Evolutionary conservation across 2,888 invertebrate species (phyloP).

Genomic region (Polydrusus pterygomalis): DNA sequence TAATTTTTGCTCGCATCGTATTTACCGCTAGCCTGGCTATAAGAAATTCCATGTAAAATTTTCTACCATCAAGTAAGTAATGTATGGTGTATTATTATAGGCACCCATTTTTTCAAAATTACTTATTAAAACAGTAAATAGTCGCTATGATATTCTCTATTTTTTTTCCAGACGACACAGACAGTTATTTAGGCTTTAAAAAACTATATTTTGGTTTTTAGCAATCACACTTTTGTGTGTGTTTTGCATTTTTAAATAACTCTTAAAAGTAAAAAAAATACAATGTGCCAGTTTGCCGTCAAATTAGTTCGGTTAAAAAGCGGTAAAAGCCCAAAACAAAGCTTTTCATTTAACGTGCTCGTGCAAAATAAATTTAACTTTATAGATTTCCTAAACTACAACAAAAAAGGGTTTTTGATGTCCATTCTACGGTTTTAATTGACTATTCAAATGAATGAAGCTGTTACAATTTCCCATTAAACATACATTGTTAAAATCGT

Average conservation of each 20-base stretch:
- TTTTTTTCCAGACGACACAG: no score
- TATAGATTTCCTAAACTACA: slow-evolving; percentile 44
- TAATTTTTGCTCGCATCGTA: no score
- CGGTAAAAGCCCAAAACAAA: slow-evolving; percentile 35
- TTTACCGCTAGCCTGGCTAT: no score
- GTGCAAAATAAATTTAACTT: slow-evolving; percentile 42
- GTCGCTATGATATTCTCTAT: no score
- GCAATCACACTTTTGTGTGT: background rate
- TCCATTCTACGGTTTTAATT: slow-evolving; percentile 48
- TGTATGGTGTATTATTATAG: no score
- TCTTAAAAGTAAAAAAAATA: slow-evolving; percentile 24
- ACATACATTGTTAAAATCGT: slow-evolving; percentile 51
- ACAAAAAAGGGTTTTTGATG: slow-evolving; percentile 44
- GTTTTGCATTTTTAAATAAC: background rate
- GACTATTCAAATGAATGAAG: slow-evolving; percentile 51
- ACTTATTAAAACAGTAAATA: no score
- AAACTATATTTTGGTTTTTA: no score
- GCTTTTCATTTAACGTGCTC: slow-evolving; percentile 42
- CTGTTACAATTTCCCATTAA: slow-evolving; percentile 48
- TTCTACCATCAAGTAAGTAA: no score
- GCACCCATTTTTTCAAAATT: no score
- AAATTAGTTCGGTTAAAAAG: slow-evolving; percentile 37
- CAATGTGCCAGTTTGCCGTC: slow-evolving; percentile 37
- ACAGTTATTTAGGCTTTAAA: no score
- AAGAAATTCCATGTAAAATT: no score